Percentiles rank a stretch among this genome's conserved stretches.
Evolutionary conservation across 2,888 invertebrate species (phyloP).

Genomic region (Chaetoderma sp.): DNA sequence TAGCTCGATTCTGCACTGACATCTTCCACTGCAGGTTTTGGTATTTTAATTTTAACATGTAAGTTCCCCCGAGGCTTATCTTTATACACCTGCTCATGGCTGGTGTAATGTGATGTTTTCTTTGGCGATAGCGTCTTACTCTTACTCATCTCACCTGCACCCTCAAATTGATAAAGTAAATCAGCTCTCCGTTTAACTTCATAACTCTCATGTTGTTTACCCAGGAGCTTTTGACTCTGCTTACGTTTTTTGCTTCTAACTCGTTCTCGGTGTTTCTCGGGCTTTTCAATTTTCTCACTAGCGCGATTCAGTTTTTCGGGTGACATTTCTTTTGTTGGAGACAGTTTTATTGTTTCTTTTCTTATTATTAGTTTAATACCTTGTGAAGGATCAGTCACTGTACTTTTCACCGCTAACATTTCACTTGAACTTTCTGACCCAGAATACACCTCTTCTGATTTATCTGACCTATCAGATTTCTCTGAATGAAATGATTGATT

Average conservation of each 20-base stretch:
- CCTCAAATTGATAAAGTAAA: constrained; percentile 5
- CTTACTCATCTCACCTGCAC: background rate
- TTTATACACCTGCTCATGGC: no score
- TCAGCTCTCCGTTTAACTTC: background rate
- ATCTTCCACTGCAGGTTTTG: no score
- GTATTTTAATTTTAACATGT: no score
- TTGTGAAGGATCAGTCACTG: constrained; percentile 59
- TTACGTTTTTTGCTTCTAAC: constrained; percentile 9
- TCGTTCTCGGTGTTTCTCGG: constrained; percentile 13
- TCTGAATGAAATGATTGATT: constrained; percentile 27
- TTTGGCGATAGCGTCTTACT: no score
- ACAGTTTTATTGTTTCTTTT: constrained; percentile 35
- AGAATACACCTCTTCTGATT: constrained; percentile 29
- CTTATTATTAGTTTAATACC: constrained; percentile 68
- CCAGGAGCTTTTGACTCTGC: constrained; percentile 11
- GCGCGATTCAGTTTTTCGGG: background rate
- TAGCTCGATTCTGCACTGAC: no score
- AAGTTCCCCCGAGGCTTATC: no score
- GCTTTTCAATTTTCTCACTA: background rate
- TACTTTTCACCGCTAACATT: constrained; percentile 51
- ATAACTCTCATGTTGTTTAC: constrained; percentile 1
- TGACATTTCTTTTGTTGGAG: background rate
- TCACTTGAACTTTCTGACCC: constrained; percentile 22
- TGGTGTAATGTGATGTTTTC: no score
- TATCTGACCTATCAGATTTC: constrained; percentile 25